Conservation (phyloP, 2,113 vertebrate genomes). For the Protobothrops mucrosquamatus region DNA sequence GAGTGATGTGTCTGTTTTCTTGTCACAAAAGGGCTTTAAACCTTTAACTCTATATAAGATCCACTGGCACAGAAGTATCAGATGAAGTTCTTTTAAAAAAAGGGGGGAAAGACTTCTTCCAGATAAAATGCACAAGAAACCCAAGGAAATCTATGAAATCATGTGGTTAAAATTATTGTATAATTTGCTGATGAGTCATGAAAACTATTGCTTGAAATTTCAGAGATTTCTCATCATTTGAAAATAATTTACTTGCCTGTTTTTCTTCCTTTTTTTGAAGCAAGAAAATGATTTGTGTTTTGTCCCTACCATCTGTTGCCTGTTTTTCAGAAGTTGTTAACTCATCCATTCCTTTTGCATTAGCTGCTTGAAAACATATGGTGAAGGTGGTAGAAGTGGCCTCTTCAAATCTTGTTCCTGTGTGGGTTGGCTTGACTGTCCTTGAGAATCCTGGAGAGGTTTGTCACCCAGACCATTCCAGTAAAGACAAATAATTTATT, state of each 20-base stretch:
- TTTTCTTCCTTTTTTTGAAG: not conserved
- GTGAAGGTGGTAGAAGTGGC: not conserved
- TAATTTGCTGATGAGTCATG: not conserved
- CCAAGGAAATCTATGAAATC: constrained; percentile 23
- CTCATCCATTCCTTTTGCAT: not conserved
- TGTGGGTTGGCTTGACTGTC: not conserved
- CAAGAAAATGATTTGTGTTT: constrained; percentile 3
- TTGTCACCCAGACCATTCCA: not conserved
- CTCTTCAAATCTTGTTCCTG: not conserved
- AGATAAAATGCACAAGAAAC: not conserved
- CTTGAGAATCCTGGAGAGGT: not conserved
- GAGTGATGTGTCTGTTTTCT: not conserved
- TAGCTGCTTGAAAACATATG: not conserved
- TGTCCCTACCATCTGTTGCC: constrained; percentile 20
- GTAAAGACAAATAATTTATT: not conserved
- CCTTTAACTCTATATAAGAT: rapidly evolving
- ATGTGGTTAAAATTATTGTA: not conserved
- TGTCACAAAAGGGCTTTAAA: not conserved
- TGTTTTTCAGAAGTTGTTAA: constrained; percentile 15
- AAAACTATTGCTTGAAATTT: constrained; percentile 28
- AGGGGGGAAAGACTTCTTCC: not conserved
- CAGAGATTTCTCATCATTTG: not conserved
- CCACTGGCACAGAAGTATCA: not conserved
- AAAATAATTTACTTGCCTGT: constrained; percentile 1
- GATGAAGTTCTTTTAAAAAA: not conserved